phyloP scores from a whole-genome alignment of 2,888 invertebrate genomes.

The Sepiola atlantica region DNA sequence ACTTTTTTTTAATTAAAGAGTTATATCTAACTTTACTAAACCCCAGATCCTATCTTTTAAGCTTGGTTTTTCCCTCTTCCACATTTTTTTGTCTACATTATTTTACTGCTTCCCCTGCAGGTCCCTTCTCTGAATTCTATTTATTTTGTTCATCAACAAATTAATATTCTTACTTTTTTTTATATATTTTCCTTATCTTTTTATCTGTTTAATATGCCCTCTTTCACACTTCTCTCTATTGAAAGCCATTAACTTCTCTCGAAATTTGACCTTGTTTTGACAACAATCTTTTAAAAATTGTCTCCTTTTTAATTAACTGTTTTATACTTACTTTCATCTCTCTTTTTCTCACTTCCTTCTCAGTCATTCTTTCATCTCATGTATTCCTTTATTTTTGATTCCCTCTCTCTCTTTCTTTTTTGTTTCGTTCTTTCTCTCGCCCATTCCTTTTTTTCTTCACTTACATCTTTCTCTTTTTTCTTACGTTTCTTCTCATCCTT shows the following conservation, averaged over 20 bases:
- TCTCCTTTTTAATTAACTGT: background rate
- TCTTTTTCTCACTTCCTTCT: background rate
- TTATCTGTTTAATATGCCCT: background rate
- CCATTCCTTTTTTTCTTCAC: background rate
- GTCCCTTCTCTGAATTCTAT: background rate
- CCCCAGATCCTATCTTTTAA: background rate
- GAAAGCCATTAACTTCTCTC: background rate
- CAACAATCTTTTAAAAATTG: background rate
- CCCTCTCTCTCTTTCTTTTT: background rate
- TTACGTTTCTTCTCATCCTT: background rate
- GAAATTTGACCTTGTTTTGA: background rate
- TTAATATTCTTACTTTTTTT: background rate
- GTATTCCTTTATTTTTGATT: background rate
- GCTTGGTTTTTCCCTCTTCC: background rate
- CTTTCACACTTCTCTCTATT: background rate
- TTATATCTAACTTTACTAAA: background rate
- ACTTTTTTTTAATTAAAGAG: background rate
- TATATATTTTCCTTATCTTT: background rate
- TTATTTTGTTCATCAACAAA: background rate
- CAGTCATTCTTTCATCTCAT: background rate
- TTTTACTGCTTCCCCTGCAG: background rate
- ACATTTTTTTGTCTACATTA: background rate
- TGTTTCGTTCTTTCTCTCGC: background rate
- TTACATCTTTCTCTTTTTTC: background rate
- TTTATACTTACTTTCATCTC: background rate